These are phyloP conservation scores for Perizoma affinitatum DNA, from an alignment of 2,888 invertebrate genomes.

Conservation along the genomic window DNA sequence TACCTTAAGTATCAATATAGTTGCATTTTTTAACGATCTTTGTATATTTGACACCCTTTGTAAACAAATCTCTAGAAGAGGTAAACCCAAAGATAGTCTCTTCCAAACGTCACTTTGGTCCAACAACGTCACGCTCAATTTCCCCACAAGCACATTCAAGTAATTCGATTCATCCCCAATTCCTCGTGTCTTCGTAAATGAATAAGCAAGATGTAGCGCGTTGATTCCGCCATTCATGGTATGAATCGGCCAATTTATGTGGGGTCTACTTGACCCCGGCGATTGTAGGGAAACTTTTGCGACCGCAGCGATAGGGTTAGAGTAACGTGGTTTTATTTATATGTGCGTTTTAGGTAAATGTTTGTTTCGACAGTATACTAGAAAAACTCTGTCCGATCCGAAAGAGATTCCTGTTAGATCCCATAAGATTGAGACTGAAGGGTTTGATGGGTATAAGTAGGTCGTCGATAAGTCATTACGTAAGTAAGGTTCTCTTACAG, in stretches of 20 bases:
- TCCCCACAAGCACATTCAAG: conserved; percentile 26
- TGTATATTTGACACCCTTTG: too few relatives aligned
- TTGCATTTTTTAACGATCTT: too few relatives aligned
- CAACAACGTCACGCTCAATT: conserved; percentile 18
- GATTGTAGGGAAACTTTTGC: conserved; percentile 44
- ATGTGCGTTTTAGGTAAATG: conserved; percentile 7
- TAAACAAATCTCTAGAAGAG: too few relatives aligned
- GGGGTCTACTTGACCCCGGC: conserved; percentile 43
- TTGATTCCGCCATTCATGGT: conserved; percentile 58
- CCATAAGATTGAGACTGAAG: too few relatives aligned
- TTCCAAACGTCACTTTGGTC: too few relatives aligned
- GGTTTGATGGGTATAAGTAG: too few relatives aligned
- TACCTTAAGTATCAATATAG: too few relatives aligned
- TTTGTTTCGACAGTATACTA: not conserved
- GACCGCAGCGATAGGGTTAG: conserved; percentile 27
- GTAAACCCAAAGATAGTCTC: too few relatives aligned
- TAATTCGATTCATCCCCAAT: conserved; percentile 49
- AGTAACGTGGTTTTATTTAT: conserved; percentile 13
- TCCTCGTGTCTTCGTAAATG: conserved; percentile 44
- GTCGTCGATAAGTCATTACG: too few relatives aligned
- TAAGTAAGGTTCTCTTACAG: too few relatives aligned
- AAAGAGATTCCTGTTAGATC: too few relatives aligned
- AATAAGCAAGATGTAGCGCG: conserved; percentile 46
- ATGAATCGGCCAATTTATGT: conserved; percentile 58
- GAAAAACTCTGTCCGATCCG: too few relatives aligned